Conservation (phyloP, 2,113 vertebrate genomes). For the Ramphastos sulfuratus region DNA sequence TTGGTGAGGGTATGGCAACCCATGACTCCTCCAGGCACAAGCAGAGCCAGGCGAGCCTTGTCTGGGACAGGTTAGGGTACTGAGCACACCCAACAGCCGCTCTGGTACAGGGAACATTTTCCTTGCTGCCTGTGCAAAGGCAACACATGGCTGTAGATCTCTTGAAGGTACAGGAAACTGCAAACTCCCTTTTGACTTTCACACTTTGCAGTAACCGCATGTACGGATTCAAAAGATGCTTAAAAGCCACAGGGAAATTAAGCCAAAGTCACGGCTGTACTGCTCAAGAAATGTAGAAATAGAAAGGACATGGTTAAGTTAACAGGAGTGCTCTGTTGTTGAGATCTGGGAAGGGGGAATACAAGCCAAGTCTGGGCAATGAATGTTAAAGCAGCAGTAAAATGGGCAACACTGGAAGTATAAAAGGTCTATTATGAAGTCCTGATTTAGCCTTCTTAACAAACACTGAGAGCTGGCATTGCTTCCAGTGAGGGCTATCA, state of each 20-base stretch:
- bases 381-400: slow-evolving; percentile 69
- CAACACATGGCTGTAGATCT: background rate
- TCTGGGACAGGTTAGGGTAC: background rate
- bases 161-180: background rate
- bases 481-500: slow-evolving; percentile 44
- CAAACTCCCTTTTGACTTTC: background rate
- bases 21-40: background rate
- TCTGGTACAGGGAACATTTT: background rate
- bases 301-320: slow-evolving; percentile 63
- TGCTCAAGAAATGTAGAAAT: slow-evolving; percentile 36
- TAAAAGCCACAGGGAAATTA: slow-evolving; percentile 39
- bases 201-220: background rate
- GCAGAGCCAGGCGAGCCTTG: background rate
- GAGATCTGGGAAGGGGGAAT: slow-evolving; percentile 60
- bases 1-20: background rate
- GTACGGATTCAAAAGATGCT: background rate
- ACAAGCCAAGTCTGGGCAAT: slow-evolving; percentile 61
- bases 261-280: slow-evolving; percentile 52
- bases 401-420: slow-evolving; percentile 65
- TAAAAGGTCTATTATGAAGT: slow-evolving; percentile 72
- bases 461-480: slow-evolving; percentile 59
- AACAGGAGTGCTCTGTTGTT: slow-evolving; percentile 60
- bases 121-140: background rate
- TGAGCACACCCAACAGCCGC: background rate
- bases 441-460: slow-evolving; percentile 60